A percentile compares a stretch with the other conserved stretches of the same genome.
Evolutionary conservation across 2,888 invertebrate species (phyloP).

Genomic region (Sarcophaga subvicina): DNA sequence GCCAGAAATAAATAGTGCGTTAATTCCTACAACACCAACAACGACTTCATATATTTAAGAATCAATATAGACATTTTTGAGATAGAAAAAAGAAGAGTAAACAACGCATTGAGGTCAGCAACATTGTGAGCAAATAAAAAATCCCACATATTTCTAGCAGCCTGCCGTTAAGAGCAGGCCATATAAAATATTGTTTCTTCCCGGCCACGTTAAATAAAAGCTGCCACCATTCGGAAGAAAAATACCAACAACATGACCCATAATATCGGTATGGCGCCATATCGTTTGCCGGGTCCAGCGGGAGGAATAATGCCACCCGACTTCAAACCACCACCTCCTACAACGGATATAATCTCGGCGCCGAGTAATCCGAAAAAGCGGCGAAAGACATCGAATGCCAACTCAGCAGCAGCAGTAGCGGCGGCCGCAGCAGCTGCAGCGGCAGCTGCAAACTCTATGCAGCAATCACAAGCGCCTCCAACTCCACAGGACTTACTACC

Average conservation of each 20-base stretch:
- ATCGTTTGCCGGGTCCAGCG: slow-evolving; percentile 87
- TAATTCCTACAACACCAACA: not conserved
- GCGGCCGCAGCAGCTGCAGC: slow-evolving; percentile 79
- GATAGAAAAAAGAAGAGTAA: not conserved
- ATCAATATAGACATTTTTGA: slow-evolving; percentile 17
- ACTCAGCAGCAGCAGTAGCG: slow-evolving; percentile 83
- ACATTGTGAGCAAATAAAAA: not conserved
- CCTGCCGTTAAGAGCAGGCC: slow-evolving; percentile 63
- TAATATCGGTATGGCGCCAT: slow-evolving; percentile 91
- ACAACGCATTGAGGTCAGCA: not conserved
- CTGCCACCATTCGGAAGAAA: slow-evolving; percentile 81
- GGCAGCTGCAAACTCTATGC: slow-evolving; percentile 80
- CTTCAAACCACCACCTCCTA: slow-evolving; percentile 85
- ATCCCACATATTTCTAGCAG: slow-evolving; percentile 14
- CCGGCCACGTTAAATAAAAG: slow-evolving; percentile 73
- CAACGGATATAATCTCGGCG: slow-evolving; percentile 89
- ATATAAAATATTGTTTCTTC: slow-evolving; percentile 49
- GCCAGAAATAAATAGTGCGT: slow-evolving; percentile 1
- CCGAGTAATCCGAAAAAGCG: slow-evolving; percentile 94
- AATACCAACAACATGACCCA: slow-evolving; percentile 86
- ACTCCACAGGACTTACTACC: slow-evolving; percentile 89
- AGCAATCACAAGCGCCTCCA: slow-evolving; percentile 86
- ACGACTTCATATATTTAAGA: slow-evolving; percentile 7
- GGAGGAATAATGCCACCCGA: slow-evolving; percentile 87
- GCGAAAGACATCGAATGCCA: slow-evolving; percentile 89